Conservation (phyloP, 37 sponge, comb jelly and placozoan species). For the Oopsacas minuta region DNA sequence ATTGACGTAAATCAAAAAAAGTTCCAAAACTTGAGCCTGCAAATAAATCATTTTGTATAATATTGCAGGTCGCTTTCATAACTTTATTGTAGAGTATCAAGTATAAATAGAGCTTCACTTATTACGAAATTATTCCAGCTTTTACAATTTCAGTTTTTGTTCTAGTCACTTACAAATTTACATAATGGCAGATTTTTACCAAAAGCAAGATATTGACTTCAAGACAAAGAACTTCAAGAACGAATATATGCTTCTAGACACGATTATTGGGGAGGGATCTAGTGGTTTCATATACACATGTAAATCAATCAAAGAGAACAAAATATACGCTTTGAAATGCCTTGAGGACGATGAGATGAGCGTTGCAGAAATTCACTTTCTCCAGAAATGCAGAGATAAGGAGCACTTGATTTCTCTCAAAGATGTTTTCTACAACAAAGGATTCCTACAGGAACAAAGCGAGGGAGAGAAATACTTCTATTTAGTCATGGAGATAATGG, state of each 20-base stretch:
- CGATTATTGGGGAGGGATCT: not conserved
- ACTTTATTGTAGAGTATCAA: too few species aligned
- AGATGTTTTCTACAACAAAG: slow-evolving; percentile 16
- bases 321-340: not conserved
- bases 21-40: too few species aligned
- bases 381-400: not conserved
- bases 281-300: not conserved
- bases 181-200: slow-evolving; percentile 5
- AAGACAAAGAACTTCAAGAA: not conserved
- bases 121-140: too few species aligned
- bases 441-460: not conserved
- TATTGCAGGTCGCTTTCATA: too few species aligned
- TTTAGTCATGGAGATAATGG: not conserved
- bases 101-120: too few species aligned
- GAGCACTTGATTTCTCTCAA: not conserved
- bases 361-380: not conserved
- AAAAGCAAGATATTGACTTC: slow-evolving; percentile 3
- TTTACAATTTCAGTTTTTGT: too few species aligned
- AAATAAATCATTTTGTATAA: too few species aligned
- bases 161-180: not conserved
- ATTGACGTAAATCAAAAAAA: too few species aligned
- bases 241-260: not conserved
- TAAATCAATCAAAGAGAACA: not conserved
- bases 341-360: not conserved
- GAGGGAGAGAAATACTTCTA: not conserved